Percentiles rank a stretch among this genome's conserved stretches.
phyloP scores from a whole-genome alignment of 2,113 vertebrate genomes.

The Leptocoma aspasia region DNA sequence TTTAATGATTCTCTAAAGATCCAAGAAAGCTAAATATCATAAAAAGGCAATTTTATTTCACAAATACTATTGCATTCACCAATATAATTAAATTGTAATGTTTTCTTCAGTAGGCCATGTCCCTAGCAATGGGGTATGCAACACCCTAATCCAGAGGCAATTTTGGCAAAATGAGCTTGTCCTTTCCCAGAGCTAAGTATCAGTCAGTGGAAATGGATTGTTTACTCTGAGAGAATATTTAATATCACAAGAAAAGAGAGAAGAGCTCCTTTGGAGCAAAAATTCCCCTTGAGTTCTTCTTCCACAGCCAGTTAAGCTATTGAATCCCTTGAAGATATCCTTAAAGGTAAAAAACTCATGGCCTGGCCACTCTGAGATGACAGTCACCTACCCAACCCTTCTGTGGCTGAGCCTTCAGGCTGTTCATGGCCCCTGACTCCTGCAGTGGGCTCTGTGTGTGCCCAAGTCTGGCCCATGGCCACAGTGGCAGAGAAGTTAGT shows the following conservation, averaged over 20 bases:
- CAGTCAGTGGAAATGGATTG: neutral
- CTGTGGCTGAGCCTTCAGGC: neutral
- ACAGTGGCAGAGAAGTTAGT: neutral
- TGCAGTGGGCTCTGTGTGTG: neutral
- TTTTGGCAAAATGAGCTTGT: constrained; percentile 17
- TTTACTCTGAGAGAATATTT: neutral
- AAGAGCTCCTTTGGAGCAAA: neutral
- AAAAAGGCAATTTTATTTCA: constrained; percentile 12
- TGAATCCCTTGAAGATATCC: neutral
- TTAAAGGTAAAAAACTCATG: neutral
- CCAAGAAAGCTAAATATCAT: neutral
- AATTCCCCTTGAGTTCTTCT: neutral
- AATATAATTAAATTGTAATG: constrained; percentile 29
- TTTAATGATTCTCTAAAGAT: constrained; percentile 49
- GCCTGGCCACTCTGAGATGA: neutral
- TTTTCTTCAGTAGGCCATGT: constrained; percentile 6
- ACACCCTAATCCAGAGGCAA: neutral
- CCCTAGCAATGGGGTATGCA: neutral
- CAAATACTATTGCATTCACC: constrained; percentile 10
- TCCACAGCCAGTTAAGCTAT: neutral
- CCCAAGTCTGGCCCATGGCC: fast-evolving
- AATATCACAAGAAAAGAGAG: neutral
- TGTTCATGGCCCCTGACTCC: neutral
- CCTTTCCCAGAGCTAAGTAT: neutral
- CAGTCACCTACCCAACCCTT: fast-evolving